Percentiles rank a stretch among this genome's conserved stretches.
Evolutionary conservation across 1,140 invertebrate genomes (phyloP).

Genomic region (Papilio polyxenes): DNA sequence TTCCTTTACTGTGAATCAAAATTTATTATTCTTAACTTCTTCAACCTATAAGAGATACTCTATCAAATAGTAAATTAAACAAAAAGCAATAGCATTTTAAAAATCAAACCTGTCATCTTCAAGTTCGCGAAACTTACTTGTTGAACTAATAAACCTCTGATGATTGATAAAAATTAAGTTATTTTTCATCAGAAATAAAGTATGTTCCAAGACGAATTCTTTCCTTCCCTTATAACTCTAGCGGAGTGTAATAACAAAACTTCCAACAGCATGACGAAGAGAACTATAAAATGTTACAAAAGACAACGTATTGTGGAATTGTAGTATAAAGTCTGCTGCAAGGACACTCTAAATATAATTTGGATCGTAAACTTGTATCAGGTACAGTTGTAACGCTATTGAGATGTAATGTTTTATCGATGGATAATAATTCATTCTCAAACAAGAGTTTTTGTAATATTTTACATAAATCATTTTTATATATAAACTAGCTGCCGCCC

Average conservation of each 20-base stretch:
- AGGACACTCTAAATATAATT: conserved; percentile 56
- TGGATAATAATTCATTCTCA: conserved; percentile 43
- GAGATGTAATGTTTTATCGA: conserved; percentile 41
- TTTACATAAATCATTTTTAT: conserved; percentile 7
- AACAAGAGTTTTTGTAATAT: conserved; percentile 17
- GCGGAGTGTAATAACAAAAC: conserved; percentile 33
- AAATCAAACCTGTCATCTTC: too few relatives aligned
- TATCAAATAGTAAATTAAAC: too few relatives aligned
- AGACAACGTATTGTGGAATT: conserved; percentile 44
- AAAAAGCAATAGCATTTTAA: too few relatives aligned
- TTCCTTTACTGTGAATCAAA: too few relatives aligned
- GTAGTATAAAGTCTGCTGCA: conserved; percentile 45
- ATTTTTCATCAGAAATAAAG: conserved; percentile 7
- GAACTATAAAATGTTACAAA: conserved; percentile 46
- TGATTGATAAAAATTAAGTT: not conserved
- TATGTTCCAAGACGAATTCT: not conserved
- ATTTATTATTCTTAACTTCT: too few relatives aligned
- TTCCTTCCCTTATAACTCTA: conserved; percentile 7
- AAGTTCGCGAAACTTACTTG: too few relatives aligned
- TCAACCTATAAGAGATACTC: too few relatives aligned
- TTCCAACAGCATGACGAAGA: conserved; percentile 40
- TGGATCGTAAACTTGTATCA: conserved; percentile 47
- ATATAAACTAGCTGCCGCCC: too few relatives aligned
- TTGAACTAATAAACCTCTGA: too few relatives aligned
- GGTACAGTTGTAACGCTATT: conserved; percentile 40